phyloP scores from a whole-genome alignment of 2,113 vertebrate species.

The Hemiprocne comata region DNA sequence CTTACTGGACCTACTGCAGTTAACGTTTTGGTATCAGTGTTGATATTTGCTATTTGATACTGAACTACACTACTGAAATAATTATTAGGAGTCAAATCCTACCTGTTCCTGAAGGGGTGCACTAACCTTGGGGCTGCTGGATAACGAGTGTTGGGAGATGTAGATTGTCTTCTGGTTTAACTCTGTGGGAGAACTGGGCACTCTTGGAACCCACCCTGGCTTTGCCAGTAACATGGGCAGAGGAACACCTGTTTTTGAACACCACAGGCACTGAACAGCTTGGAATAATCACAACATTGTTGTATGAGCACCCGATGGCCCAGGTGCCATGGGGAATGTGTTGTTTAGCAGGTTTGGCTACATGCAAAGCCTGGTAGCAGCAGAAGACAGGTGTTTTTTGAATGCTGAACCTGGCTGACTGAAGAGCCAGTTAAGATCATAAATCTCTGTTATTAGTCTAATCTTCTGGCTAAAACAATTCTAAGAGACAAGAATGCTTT shows the following conservation, averaged over 20 bases:
- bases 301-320: background rate
- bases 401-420: background rate
- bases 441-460: constrained; percentile 4
- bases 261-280: background rate
- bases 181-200: background rate
- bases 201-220: fast-evolving
- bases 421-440: background rate
- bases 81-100: background rate
- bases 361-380: background rate
- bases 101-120: fast-evolving
- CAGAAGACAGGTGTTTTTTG: background rate
- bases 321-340: fast-evolving
- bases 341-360: background rate
- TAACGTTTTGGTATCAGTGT: background rate
- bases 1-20: background rate
- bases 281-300: background rate
- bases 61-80: background rate
- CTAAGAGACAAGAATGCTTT: constrained; percentile 10
- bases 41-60: background rate
- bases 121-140: background rate
- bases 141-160: background rate
- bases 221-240: background rate
- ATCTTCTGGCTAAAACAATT: background rate
- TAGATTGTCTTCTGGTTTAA: background rate
- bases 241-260: background rate